Percentiles rank a stretch among this genome's conserved stretches.
Conservation (phyloP, 2,888 invertebrate genomes). For the Plebejus melissa region DNA sequence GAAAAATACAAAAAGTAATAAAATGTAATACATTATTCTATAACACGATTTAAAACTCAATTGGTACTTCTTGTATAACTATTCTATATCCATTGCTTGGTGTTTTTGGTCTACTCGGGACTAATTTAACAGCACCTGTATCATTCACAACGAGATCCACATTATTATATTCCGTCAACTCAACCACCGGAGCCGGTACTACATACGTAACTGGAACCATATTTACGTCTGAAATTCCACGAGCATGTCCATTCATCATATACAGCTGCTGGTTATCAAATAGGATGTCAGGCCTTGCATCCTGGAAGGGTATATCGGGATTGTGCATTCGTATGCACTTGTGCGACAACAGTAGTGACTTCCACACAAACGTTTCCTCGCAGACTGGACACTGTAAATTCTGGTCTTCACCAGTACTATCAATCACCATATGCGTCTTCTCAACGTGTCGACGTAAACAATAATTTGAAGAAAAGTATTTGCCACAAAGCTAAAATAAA, state of each 20-base stretch:
- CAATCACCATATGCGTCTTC: constrained; percentile 42
- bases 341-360: constrained; percentile 52
- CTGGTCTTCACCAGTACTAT: constrained; percentile 32
- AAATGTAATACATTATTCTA: not conserved
- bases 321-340: constrained; percentile 53
- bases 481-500: constrained; percentile 56
- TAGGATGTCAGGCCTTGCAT: constrained; percentile 56
- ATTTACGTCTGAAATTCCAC: constrained; percentile 46
- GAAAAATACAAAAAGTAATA: not conserved
- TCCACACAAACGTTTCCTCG: constrained; percentile 63
- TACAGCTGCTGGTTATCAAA: constrained; percentile 51
- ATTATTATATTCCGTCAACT: constrained; percentile 51
- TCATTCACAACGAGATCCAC: constrained; percentile 31
- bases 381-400: constrained; percentile 53
- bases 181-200: constrained; percentile 60
- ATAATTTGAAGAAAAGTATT: constrained; percentile 54
- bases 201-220: constrained; percentile 57
- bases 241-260: constrained; percentile 37
- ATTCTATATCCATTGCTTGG: constrained; percentile 51
- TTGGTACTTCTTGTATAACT: constrained; percentile 64
- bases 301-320: constrained; percentile 58
- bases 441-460: constrained; percentile 56
- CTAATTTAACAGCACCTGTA: constrained; percentile 29
- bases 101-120: constrained; percentile 24
- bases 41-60: constrained; percentile 53